A percentile compares a stretch with the other conserved stretches of the same genome.
Conservation (phyloP, 2,113 vertebrate species). For the cattle (Bos taurus) region ARS-UCD2.0 NC_037328.1:108915001-108915500, state of each 20-base stretch:
- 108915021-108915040: conserved; percentile 20
- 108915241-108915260: neutral
- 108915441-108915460: neutral
- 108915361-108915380: neutral
- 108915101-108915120: conserved; percentile 87
- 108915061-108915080: conserved; percentile 16
- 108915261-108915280: neutral
- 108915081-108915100: conserved; percentile 86
- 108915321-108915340: neutral
- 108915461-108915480: neutral
- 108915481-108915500: neutral
- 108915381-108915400: neutral
- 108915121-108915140: conserved; percentile 88
- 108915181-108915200: conserved; percentile 62
- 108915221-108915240: neutral
- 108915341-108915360: neutral
- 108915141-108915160: conserved; percentile 88
- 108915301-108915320: neutral
- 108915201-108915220: conserved; percentile 40
- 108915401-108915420: neutral
- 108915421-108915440: neutral
- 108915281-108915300: conserved; percentile 12
- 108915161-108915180: conserved; percentile 83
- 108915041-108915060: neutral
- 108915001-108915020: neutral